A percentile compares a stretch with the other conserved stretches of the same genome.
These are phyloP conservation scores for Aptenodytes forsteri DNA, from an alignment of 2,113 vertebrate genomes.

Conservation along the genomic window DNA sequence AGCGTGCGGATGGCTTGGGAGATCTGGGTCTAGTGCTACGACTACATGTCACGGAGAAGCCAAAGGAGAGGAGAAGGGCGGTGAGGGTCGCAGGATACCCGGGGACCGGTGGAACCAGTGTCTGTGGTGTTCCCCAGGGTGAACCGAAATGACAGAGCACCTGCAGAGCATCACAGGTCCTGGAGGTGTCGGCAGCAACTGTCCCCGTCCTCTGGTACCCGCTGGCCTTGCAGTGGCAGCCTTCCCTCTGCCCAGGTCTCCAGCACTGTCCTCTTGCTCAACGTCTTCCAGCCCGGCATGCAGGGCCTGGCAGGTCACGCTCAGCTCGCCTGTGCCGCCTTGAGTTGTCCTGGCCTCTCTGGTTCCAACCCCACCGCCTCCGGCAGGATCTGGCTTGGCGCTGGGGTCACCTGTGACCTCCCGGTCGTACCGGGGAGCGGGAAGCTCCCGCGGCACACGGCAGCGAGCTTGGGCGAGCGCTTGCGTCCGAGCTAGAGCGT, in stretches of 20 bases:
- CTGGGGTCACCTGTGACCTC: neutral
- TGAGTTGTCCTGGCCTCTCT: neutral
- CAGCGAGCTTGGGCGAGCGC: neutral
- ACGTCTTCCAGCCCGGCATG: neutral
- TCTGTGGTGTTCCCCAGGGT: neutral
- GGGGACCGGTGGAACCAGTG: rapidly evolving
- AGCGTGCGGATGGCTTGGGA: rapidly evolving
- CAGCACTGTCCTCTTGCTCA: neutral
- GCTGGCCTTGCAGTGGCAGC: neutral
- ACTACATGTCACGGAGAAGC: neutral
- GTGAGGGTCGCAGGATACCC: neutral
- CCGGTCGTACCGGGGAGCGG: rapidly evolving
- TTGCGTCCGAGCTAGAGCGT: neutral
- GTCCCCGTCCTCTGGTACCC: neutral
- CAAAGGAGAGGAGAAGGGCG: neutral
- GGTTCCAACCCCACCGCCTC: neutral
- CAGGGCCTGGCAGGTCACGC: rapidly evolving
- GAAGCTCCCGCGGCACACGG: rapidly evolving
- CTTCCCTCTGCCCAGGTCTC: neutral
- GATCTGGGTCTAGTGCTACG: neutral
- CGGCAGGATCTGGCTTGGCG: neutral
- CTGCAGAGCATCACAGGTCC: neutral
- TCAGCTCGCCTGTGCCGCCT: neutral
- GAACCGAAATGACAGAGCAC: neutral
- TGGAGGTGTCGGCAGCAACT: neutral